Evolutionary conservation across 2,113 vertebrate species (phyloP), one percentile per base, ranked within the genome.

Genomic region (rabbit (Oryctolagus cuniculus)): DNA sequence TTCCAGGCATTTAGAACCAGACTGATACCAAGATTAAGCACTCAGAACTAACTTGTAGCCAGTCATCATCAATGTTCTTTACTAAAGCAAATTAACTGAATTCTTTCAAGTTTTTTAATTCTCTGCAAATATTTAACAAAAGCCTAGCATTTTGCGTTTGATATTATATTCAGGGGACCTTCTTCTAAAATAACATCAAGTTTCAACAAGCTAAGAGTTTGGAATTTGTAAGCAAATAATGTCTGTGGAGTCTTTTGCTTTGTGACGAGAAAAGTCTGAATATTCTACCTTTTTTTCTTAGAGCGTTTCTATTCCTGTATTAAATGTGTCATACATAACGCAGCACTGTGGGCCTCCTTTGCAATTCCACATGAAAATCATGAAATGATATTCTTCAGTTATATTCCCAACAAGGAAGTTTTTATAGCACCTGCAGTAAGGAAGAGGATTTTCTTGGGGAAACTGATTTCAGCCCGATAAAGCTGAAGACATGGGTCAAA

Each of bases 241-340:
- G 66, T 70, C 69, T 90, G 63, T 34, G 31, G 31, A 89, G 89
- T 53, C 49, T 10, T 77, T 38, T 16, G 29, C 67, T 95, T 98
- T 96, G 89, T 95, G 95, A 97, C 70, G 83, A 88, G 49, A 0
- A 0, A 96, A 96, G 83, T 86, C 55, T 38, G 88, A 84, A 69
- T 0, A 8, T 8, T 80, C 44, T 96, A 36, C 19, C 55, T 74
- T 92, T 91, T 95, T 88, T 98, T 97, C 91, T 95, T 95, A 86
- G 66, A 4, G 78, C 94, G 75, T 77, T 91, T 97, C 96, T 95
- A 88, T 95, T 97, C 72, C 92, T 96, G 77, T 84, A 95, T 96
- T 97, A 97, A 95, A 96, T 91, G 73, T 85, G 25, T 82, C 89
- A 96, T 90, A 91, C 79, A 98, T 96, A 97, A 98, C 95, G 95